Evolutionary conservation across 2,888 invertebrate species (phyloP), one percentile per base, ranked within the genome.

Genomic region (Harmothoe impar): DNA sequence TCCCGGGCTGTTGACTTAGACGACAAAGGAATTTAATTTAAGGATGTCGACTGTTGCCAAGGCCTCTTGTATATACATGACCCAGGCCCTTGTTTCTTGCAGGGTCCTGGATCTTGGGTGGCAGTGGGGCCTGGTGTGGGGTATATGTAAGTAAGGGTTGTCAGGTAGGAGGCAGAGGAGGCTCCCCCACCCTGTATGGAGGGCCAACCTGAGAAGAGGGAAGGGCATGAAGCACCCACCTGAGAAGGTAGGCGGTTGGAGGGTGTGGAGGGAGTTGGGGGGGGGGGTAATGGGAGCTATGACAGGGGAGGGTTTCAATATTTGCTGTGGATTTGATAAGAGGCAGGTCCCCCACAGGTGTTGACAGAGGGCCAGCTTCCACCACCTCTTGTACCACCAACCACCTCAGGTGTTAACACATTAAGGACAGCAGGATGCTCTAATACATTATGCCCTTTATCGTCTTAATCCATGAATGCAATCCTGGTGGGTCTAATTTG

Each of bases 11-110:
- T 29, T 72, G 72, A 72, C 72, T 29, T 29, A 29, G 72, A 15
- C 72, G 15, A 72, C 29, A n/a, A 72, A 72, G 62, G 62, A 72
- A 72, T 29, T 72, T 72, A 72, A 72, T 72, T 72, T 72, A 72
- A 72, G 72, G 72, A 29, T 72, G 72, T 72, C 72, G 5, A 29
- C 25, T 72, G 72, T 72, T 29, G 25, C 72, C 29, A 29, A 72
- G 62, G n/a, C 72, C 31, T 29, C 72, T 23, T 72, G 72, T 72
- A 72, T 72, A 72, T 72, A 62, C 62, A 62, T 62, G 62, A 62
- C 62, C 62, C 20, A n/a, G 62, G 62, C 62, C 62, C 62, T 62
- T n/a, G 43, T 43, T 20, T 62, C 3, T 62, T 3, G 7, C 15
- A 20, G 62, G 15, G 23, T 1, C 3, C 62, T 62, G 62, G 62